Evolutionary conservation across 2,113 vertebrate genomes (phyloP).

Genomic region (Microcebus griseorufus): DNA sequence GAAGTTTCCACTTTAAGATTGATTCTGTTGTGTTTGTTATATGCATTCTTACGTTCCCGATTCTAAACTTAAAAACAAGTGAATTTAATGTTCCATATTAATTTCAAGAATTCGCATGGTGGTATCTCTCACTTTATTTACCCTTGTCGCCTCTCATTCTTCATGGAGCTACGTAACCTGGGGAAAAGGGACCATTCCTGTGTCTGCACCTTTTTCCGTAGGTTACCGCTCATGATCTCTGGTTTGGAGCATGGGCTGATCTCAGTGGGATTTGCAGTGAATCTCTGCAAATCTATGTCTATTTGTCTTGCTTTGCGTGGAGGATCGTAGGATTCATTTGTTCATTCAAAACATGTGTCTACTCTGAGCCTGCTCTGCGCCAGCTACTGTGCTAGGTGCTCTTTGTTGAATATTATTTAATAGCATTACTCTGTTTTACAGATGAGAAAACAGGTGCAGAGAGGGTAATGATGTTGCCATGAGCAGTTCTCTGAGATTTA

Average conservation of each 20-base stretch:
- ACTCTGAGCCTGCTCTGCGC: not conserved
- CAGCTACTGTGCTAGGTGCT: not conserved
- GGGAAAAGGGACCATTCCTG: not conserved
- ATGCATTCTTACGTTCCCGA: not conserved
- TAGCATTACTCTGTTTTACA: not conserved
- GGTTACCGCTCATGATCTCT: no score
- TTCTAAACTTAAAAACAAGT: conserved; percentile 6
- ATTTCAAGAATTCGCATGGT: not conserved
- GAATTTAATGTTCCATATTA: not conserved
- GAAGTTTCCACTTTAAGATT: not conserved
- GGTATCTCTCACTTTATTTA: not conserved
- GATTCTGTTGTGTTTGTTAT: not conserved
- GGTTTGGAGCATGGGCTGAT: not conserved
- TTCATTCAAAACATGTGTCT: not conserved
- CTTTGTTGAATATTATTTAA: not conserved
- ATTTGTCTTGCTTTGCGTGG: not conserved
- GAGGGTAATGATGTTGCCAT: not conserved
- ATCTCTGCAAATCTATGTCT: not conserved
- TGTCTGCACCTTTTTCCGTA: not conserved
- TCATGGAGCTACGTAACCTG: not conserved
- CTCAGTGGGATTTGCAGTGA: not conserved
- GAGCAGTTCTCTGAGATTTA: not conserved
- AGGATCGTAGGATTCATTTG: not conserved
- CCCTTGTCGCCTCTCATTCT: not conserved
- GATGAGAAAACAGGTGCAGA: not conserved